phyloP scores from a whole-genome alignment of 2,888 invertebrate species.

The Eilema caniola region DNA sequence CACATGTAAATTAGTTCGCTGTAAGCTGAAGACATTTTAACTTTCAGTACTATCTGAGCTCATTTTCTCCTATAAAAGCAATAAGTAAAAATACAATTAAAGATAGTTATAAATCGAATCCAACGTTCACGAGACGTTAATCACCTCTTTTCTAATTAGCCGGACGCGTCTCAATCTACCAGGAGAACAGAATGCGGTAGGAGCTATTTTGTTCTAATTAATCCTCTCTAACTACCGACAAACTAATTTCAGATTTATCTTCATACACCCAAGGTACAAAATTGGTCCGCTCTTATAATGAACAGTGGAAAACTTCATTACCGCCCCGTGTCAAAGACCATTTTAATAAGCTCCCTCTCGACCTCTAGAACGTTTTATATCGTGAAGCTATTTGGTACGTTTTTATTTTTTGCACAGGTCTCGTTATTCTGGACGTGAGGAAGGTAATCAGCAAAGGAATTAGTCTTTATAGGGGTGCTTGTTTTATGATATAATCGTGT shows the following conservation, averaged over 20 bases:
- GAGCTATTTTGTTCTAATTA: conserved; percentile 53
- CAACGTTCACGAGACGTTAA: background rate
- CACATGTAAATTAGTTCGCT: too few species aligned
- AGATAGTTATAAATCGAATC: background rate
- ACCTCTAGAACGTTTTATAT: conserved; percentile 26
- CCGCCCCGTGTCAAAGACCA: conserved; percentile 47
- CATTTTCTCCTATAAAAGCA: too few species aligned
- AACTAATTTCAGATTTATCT: conserved; percentile 45
- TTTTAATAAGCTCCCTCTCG: conserved; percentile 41
- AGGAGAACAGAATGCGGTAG: conserved; percentile 40
- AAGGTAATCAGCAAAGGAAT: conserved; percentile 59
- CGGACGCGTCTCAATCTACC: conserved; percentile 27
- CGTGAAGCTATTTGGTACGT: conserved; percentile 28
- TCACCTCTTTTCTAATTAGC: conserved; percentile 44
- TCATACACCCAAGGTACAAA: conserved; percentile 42
- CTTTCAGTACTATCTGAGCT: too few species aligned
- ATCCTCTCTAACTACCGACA: conserved; percentile 32
- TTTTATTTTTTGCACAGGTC: conserved; percentile 37
- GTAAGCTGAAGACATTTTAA: too few species aligned
- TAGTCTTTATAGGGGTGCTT: conserved; percentile 52
- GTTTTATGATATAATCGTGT: conserved; percentile 53
- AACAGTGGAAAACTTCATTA: conserved; percentile 59
- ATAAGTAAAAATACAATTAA: background rate
- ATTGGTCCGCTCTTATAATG: conserved; percentile 44
- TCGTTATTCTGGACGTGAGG: conserved; percentile 38